Evolutionary conservation across 2,113 vertebrate species (phyloP).

Genomic region (Entomyzon cyanotis): DNA sequence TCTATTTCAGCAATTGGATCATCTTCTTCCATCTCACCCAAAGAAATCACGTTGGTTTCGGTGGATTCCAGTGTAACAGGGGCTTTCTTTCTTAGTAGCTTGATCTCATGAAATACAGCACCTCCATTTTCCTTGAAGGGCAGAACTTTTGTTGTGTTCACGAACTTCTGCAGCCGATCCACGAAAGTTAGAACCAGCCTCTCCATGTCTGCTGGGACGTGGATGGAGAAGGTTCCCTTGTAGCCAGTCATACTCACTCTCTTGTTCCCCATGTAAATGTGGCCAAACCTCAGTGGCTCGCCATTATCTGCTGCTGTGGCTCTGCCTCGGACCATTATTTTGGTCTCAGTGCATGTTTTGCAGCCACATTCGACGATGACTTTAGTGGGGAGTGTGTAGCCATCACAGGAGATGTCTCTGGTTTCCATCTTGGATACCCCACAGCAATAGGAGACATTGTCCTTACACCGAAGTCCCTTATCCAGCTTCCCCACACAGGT

Average conservation of each 20-base stretch:
- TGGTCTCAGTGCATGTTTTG: slow-evolving; percentile 87
- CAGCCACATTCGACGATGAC: slow-evolving; percentile 86
- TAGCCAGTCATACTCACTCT: slow-evolving; percentile 94
- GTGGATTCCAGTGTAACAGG: slow-evolving; percentile 83
- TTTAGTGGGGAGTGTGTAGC: slow-evolving; percentile 88
- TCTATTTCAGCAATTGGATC: slow-evolving; percentile 89
- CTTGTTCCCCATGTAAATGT: slow-evolving; percentile 88
- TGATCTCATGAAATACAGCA: slow-evolving; percentile 91
- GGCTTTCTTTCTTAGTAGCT: slow-evolving; percentile 86
- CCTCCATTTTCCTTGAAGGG: slow-evolving; percentile 92
- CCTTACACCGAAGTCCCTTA: slow-evolving; percentile 88
- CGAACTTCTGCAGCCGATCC: slow-evolving; percentile 92
- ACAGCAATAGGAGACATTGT: slow-evolving; percentile 87
- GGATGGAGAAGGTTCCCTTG: slow-evolving; percentile 94
- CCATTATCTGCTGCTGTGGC: slow-evolving; percentile 88
- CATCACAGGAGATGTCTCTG: slow-evolving; percentile 82
- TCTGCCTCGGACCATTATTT: slow-evolving; percentile 84
- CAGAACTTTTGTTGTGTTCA: slow-evolving; percentile 96
- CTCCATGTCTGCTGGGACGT: slow-evolving; percentile 85
- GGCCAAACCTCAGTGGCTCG: slow-evolving; percentile 94
- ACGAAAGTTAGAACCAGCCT: slow-evolving; percentile 95
- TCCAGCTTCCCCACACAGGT: slow-evolving; percentile 86
- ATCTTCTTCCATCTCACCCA: slow-evolving; percentile 85
- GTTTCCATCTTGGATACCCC: slow-evolving; percentile 86
- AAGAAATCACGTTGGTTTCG: slow-evolving; percentile 84